These are phyloP conservation scores for Spermophilus dauricus DNA, from an alignment of 2,113 vertebrate species.

Conservation along the genomic window DNA sequence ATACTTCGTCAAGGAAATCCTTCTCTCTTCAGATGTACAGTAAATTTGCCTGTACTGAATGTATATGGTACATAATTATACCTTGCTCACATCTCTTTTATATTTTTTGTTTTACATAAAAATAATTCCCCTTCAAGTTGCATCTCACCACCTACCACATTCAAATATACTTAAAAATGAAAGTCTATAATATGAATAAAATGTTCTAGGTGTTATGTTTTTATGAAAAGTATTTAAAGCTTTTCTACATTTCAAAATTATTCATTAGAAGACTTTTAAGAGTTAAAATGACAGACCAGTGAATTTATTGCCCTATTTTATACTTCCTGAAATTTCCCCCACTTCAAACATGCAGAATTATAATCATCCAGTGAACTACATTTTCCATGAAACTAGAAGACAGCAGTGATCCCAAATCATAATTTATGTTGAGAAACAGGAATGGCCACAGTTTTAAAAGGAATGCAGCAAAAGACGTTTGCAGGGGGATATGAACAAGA, in stretches of 20 bases:
- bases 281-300: not conserved
- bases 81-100: not conserved
- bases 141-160: not conserved
- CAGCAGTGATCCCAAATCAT: not conserved
- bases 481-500: accelerated
- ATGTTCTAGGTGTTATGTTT: not conserved
- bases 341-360: not conserved
- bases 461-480: not conserved
- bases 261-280: not conserved
- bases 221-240: not conserved
- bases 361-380: not conserved
- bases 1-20: not conserved
- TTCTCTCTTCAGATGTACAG: not conserved
- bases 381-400: not conserved
- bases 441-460: not conserved
- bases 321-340: not conserved
- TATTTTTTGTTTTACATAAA: not conserved
- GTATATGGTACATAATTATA: not conserved
- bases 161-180: not conserved
- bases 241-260: not conserved
- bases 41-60: not conserved
- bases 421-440: not conserved
- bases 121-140: not conserved
- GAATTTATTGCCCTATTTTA: not conserved
- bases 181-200: not conserved